Evolutionary conservation across 2,113 vertebrate species (phyloP).

Genomic region (Daboia siamensis): DNA sequence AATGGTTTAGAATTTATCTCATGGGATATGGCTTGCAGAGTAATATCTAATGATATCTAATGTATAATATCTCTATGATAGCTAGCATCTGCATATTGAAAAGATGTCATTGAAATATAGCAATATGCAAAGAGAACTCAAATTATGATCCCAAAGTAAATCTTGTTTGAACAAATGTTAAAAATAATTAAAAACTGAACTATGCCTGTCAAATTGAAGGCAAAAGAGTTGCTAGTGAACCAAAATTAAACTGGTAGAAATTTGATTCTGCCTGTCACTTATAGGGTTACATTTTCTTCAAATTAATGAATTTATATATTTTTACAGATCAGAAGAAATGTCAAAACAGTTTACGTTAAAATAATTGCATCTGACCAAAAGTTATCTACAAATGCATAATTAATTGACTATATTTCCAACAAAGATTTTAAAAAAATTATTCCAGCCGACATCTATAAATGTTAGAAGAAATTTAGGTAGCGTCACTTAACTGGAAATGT

Average conservation of each 20-base stretch:
- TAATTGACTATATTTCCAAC: background rate
- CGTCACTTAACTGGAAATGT: slow-evolving; percentile 2
- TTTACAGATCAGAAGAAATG: background rate
- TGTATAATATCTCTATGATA: background rate
- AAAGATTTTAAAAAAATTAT: slow-evolving; percentile 18
- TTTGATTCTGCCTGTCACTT: background rate
- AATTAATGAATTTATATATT: background rate
- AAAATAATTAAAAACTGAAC: background rate
- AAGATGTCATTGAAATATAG: background rate
- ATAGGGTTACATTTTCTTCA: background rate
- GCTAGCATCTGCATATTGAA: background rate
- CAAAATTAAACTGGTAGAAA: background rate
- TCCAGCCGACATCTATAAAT: background rate
- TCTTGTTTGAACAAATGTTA: background rate
- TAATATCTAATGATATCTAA: background rate
- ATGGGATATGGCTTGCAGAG: background rate
- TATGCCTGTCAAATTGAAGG: background rate
- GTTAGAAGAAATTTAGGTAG: background rate
- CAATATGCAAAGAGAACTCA: background rate
- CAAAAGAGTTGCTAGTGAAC: background rate
- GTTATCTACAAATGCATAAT: background rate
- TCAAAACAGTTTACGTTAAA: background rate
- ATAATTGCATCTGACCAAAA: background rate
- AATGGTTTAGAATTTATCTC: background rate
- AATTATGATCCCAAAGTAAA: background rate